Conservation (phyloP, 1,140 invertebrate genomes). For the Lucilia sericata region DNA sequence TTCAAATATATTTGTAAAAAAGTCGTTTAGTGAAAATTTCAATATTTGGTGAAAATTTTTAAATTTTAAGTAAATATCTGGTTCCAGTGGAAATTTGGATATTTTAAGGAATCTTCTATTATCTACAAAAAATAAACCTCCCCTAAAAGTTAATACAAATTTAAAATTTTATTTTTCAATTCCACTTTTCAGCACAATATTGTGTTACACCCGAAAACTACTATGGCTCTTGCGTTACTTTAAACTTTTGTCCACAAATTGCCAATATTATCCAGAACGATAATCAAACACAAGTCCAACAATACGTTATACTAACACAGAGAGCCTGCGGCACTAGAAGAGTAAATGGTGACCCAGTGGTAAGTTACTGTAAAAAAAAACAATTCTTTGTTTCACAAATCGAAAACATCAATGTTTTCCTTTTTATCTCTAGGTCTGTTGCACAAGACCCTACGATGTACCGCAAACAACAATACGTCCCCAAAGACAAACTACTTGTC, state of each 20-base stretch:
- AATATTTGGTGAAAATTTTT: too few relatives aligned
- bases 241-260: conserved; percentile 61
- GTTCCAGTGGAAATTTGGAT: too few relatives aligned
- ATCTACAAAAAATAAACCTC: too few relatives aligned
- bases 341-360: conserved; percentile 61
- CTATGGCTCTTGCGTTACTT: conserved; percentile 59
- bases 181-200: conserved; percentile 42
- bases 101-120: too few relatives aligned
- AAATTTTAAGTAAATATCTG: too few relatives aligned
- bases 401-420: too few relatives aligned
- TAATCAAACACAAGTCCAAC: conserved; percentile 52
- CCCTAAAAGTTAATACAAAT: conserved; percentile 25
- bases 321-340: conserved; percentile 59
- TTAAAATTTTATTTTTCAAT: neutral
- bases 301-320: conserved; percentile 59
- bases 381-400: neutral
- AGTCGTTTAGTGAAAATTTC: too few relatives aligned
- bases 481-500: conserved; percentile 51
- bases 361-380: conserved; percentile 47
- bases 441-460: conserved; percentile 54
- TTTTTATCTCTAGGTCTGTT: conserved; percentile 55
- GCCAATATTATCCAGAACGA: conserved; percentile 54
- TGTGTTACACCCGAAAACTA: conserved; percentile 63
- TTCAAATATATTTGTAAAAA: too few relatives aligned
- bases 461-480: conserved; percentile 48